Percentiles rank a stretch among this genome's conserved stretches.
phyloP scores from a whole-genome alignment of 2,113 vertebrate genomes.

The Turdus rufiventris region DNA sequence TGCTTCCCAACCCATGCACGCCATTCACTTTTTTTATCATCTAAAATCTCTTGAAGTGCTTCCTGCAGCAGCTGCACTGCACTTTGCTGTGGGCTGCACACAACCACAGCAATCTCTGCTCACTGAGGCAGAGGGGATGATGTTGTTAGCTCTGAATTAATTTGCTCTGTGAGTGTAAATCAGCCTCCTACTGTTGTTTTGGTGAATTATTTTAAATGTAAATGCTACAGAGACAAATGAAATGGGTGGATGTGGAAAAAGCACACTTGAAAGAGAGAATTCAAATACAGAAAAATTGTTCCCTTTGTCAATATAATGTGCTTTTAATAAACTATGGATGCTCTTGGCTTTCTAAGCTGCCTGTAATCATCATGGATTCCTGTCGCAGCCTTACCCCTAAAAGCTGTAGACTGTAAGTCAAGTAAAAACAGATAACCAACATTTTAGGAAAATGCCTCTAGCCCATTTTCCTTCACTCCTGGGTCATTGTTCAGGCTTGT shows the following conservation, averaged over 20 bases:
- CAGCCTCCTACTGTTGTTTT: constrained; percentile 25
- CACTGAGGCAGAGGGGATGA: constrained; percentile 15
- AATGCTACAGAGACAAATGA: background rate
- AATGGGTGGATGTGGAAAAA: background rate
- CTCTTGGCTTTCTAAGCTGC: background rate
- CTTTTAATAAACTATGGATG: background rate
- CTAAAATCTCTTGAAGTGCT: background rate
- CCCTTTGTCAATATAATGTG: background rate
- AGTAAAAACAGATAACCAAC: background rate
- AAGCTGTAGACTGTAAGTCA: background rate
- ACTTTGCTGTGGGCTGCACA: constrained; percentile 1
- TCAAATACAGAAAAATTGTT: background rate
- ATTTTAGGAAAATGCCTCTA: background rate
- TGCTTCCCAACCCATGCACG: background rate
- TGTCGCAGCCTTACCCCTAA: background rate
- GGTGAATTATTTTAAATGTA: constrained; percentile 22
- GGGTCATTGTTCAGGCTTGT: background rate
- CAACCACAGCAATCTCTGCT: constrained; percentile 15
- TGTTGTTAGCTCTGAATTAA: constrained; percentile 61
- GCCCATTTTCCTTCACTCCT: background rate
- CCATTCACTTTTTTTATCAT: background rate
- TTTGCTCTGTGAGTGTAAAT: constrained; percentile 59
- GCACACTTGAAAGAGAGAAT: background rate
- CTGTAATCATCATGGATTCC: background rate
- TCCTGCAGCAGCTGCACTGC: background rate